A percentile compares a stretch with the other conserved stretches of the same genome.
Conservation (phyloP, 2,797 vertebrate species). For the Picus viridis region DNA sequence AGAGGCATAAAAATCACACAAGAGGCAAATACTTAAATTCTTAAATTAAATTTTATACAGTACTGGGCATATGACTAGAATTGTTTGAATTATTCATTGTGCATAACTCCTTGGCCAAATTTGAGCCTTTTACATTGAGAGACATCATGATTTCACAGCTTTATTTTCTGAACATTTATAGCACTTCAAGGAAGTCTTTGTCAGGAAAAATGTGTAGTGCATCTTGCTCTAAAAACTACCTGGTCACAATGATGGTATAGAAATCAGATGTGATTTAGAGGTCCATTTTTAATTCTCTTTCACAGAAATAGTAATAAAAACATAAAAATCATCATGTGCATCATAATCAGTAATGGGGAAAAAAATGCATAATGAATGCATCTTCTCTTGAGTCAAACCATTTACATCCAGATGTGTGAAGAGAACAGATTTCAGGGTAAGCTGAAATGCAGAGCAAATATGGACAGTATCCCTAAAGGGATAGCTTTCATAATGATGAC, state of each 20-base stretch:
- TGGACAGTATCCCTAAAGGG: not conserved
- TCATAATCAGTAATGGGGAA: not conserved
- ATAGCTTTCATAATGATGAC: too few species aligned
- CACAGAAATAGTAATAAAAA: not conserved
- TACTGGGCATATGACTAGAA: not conserved
- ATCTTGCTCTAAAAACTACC: not conserved
- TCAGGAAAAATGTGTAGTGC: not conserved
- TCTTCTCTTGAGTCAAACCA: not conserved
- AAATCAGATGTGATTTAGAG: not conserved
- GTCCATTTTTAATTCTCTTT: not conserved
- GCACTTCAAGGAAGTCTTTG: not conserved
- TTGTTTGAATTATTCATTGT: slow-evolving; percentile 39
- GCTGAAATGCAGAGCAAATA: not conserved
- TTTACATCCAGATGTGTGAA: not conserved
- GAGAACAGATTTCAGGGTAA: not conserved
- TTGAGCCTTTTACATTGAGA: not conserved
- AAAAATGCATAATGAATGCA: not conserved
- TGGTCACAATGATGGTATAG: not conserved
- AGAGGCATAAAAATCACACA: slow-evolving; percentile 3
- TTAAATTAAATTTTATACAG: slow-evolving; percentile 51
- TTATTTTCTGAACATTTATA: slow-evolving; percentile 32
- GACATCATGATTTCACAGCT: not conserved
- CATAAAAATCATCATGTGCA: not conserved
- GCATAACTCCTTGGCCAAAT: slow-evolving; percentile 15
- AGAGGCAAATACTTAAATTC: slow-evolving; percentile 41